These are phyloP conservation scores for Capra hircus DNA, from an alignment of 2,113 vertebrate genomes.

Conservation along the genomic window DNA sequence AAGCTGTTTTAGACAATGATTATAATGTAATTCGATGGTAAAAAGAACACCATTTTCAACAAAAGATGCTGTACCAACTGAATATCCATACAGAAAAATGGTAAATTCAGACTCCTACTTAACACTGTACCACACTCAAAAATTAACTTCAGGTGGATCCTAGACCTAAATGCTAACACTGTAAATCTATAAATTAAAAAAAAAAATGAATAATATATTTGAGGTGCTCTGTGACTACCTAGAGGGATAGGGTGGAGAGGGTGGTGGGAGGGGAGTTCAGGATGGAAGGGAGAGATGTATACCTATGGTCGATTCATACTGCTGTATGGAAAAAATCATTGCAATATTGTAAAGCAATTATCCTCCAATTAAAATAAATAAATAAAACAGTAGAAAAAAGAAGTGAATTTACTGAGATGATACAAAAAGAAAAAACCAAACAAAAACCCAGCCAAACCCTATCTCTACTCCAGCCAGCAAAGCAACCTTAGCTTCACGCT, in stretches of 20 bases:
- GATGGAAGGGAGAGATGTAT: neutral
- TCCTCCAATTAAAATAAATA: neutral
- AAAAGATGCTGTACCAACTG: neutral
- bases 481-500: slow-evolving; percentile 72
- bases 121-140: neutral
- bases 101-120: neutral
- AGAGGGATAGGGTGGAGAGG: neutral
- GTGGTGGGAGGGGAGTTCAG: neutral
- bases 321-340: neutral
- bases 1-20: neutral
- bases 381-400: neutral
- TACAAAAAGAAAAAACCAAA: neutral
- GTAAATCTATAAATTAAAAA: neutral
- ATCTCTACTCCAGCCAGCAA: slow-evolving; percentile 55
- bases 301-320: neutral
- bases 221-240: neutral
- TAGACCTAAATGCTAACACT: neutral
- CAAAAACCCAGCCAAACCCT: slow-evolving; percentile 46
- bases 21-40: neutral
- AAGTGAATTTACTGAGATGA: neutral
- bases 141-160: neutral
- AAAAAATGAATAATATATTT: neutral
- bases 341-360: neutral
- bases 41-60: neutral
- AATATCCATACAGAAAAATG: neutral